Base-by-base conservation (phyloP, 2,797 vertebrate species). In the Sebastes minor region DNA sequence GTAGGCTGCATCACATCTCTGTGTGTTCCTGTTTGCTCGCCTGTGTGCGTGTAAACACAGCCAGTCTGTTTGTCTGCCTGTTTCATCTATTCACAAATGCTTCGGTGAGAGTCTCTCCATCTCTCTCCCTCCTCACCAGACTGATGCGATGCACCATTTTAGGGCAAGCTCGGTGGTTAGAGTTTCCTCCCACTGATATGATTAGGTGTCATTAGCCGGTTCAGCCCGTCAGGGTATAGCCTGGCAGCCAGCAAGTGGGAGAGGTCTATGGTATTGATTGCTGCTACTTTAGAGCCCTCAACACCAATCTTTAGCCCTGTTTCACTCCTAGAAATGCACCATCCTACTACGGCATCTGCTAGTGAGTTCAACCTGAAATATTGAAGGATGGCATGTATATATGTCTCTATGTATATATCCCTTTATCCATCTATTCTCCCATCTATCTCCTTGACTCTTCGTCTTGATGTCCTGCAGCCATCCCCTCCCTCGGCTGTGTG, bases 201-300 rank as follows among this genome's bases (percentile, higher is more conserved):
- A 92, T 92, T 91, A 91, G 80, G 76, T 85, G 83, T 92, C 89
- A 92, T 93, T 92, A 92, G 85, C 74, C 25, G 7, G 68, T 76
- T 85, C 67, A 76, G 81, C 46, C 78, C 46, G 66, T 80, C 42
- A 59, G 85, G 59, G 65, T 60, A 20, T 46, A 16, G 61, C 74
- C 75, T 10, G 18, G 35, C 74, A 81, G 74, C 74, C 79, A 61
- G 87, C 66, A 55, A 78, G 72, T 61, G 74, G 78, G 62, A 80
- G 46, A 83, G 81, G 69, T 81, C 83, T 62, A 25, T 28, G 42
- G 38, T 69, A 76, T 85, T 76, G 80, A 89, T 86, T 73, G 28
- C 66, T 49, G 77, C 64, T 71, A 25, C 52, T 83, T 78, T 42
- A 57, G 38, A 72, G 68, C 22, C 46, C 28, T 84, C 35, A 14